Evolutionary conservation across 2,797 vertebrate genomes (phyloP).

Genomic region (Stomatorhinus walkeri): DNA sequence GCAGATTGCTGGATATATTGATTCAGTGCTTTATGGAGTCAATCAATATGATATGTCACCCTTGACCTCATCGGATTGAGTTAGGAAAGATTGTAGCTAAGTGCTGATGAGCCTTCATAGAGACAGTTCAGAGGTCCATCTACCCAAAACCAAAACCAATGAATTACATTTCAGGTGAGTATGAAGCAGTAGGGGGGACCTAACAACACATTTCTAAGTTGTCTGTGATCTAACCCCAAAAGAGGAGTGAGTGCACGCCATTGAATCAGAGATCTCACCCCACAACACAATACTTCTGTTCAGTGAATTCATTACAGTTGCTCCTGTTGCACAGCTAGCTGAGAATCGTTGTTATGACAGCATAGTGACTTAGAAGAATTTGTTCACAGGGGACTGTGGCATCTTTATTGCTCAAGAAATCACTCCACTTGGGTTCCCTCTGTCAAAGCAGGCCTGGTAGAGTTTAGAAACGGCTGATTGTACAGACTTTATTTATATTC

Average conservation of each 20-base stretch:
- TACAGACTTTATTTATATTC: not conserved
- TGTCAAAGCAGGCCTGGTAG: not conserved
- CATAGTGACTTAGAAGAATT: not conserved
- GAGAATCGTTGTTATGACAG: conserved; percentile 1
- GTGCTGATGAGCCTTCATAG: not conserved
- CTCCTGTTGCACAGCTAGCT: not conserved
- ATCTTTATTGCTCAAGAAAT: not conserved
- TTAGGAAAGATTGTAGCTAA: not conserved
- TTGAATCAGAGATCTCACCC: not conserved
- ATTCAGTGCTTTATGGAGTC: conserved; percentile 22
- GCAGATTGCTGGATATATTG: conserved; percentile 33
- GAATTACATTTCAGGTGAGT: not conserved
- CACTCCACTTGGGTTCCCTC: not conserved
- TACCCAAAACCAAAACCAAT: not conserved
- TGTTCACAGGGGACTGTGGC: not conserved
- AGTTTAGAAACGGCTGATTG: not conserved
- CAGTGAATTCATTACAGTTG: not conserved
- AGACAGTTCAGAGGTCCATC: not conserved
- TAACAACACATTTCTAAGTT: not conserved
- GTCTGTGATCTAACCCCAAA: not conserved
- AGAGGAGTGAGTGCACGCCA: not conserved
- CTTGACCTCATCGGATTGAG: conserved; percentile 31
- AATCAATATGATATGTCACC: conserved; percentile 33
- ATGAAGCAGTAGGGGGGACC: not conserved
- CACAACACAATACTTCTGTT: not conserved